Percentiles rank a stretch among this genome's conserved stretches.
These are phyloP conservation scores for Machimus rusticus DNA, from an alignment of 2,888 invertebrate species.

Conservation along the genomic window DNA sequence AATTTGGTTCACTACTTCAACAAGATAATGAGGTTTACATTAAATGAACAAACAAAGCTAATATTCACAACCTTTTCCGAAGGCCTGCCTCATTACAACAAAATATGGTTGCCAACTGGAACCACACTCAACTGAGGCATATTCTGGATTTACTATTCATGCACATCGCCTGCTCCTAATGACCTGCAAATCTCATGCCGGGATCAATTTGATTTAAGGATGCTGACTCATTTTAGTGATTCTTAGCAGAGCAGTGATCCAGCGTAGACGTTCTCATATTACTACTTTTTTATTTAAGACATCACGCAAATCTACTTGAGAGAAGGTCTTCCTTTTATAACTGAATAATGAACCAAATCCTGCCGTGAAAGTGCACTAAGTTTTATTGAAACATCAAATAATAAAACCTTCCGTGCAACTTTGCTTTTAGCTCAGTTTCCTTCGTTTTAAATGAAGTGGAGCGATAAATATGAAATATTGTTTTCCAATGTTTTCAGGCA, in stretches of 20 bases:
- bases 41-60: neutral
- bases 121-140: neutral
- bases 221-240: neutral
- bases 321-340: neutral
- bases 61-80: neutral
- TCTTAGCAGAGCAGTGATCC: neutral
- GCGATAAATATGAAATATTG: neutral
- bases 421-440: neutral
- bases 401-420: neutral
- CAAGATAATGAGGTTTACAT: neutral
- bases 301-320: neutral
- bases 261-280: neutral
- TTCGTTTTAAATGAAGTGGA: neutral
- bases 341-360: neutral
- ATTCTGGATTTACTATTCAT: neutral
- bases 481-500: neutral
- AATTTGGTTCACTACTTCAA: too few relatives aligned
- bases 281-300: neutral
- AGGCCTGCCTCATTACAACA: neutral
- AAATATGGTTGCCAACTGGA: neutral
- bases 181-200: neutral
- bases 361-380: neutral
- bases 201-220: neutral
- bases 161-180: neutral
- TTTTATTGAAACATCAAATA: neutral